Evolutionary conservation across 2,888 invertebrate genomes (phyloP).

Genomic region (Parasteatoda lunata): DNA sequence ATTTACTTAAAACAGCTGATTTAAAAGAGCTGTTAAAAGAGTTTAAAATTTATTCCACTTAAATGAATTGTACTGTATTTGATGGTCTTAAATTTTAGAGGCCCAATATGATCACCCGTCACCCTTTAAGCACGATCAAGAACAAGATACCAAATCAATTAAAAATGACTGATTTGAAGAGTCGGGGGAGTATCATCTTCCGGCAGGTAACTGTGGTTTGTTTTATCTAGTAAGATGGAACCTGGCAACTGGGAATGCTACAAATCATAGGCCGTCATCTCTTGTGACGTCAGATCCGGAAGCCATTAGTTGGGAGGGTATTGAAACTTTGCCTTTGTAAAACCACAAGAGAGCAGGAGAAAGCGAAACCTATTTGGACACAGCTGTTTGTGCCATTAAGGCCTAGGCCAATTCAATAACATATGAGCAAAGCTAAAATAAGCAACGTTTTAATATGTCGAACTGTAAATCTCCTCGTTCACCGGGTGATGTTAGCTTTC

Average conservation of each 20-base stretch:
- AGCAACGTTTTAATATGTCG: constrained; percentile 68
- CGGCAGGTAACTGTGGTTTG: neutral
- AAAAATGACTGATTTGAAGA: no score
- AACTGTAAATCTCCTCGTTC: constrained; percentile 67
- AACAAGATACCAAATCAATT: no score
- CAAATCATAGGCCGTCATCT: constrained; percentile 59
- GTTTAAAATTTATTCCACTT: no score
- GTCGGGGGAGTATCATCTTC: no score
- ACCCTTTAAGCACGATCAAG: no score
- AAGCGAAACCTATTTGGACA: constrained; percentile 65
- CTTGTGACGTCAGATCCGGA: constrained; percentile 61
- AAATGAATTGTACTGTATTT: no score
- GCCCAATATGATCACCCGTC: no score
- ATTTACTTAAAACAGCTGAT: no score
- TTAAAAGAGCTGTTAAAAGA: no score
- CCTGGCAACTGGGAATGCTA: constrained; percentile 50
- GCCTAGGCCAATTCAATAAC: constrained; percentile 60
- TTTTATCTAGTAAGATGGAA: constrained; percentile 33
- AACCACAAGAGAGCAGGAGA: constrained; percentile 62
- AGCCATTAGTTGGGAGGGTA: constrained; percentile 56
- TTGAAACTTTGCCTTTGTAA: constrained; percentile 62
- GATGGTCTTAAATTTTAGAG: no score
- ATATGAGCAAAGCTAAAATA: constrained; percentile 63
- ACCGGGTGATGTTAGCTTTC: constrained; percentile 36
- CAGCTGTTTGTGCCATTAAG: constrained; percentile 65